Conservation (phyloP, 2,888 invertebrate species). For the Meta bourneti region DNA sequence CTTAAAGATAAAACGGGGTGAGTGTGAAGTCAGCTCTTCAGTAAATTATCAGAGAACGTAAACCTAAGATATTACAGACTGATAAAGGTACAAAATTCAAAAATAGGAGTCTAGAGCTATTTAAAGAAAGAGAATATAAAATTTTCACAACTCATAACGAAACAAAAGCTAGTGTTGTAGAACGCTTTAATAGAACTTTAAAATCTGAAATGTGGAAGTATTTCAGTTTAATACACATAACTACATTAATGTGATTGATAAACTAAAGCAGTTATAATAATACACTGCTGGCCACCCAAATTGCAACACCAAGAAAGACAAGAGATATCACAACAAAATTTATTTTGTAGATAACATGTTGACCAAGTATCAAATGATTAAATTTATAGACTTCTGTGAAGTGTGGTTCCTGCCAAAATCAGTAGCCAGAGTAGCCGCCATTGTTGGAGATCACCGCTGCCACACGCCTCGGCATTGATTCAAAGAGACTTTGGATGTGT, state of each 20-base stretch:
- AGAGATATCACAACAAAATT: too few relatives aligned
- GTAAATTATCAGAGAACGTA: constrained; percentile 66
- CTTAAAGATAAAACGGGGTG: constrained; percentile 77
- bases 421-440: too few relatives aligned
- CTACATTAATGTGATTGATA: neutral
- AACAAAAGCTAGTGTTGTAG: constrained; percentile 14
- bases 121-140: neutral
- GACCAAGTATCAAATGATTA: too few relatives aligned
- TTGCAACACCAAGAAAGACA: too few relatives aligned
- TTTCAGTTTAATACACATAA: constrained; percentile 15
- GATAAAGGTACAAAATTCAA: constrained; percentile 74
- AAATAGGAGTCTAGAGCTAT: neutral
- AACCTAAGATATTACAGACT: constrained; percentile 76
- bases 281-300: too few relatives aligned
- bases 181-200: neutral
- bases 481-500: too few relatives aligned
- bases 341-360: too few relatives aligned
- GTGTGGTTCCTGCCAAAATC: too few relatives aligned
- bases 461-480: too few relatives aligned
- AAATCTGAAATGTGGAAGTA: neutral
- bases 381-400: too few relatives aligned
- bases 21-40: constrained; percentile 75
- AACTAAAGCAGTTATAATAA: constrained; percentile 18
- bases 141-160: constrained; percentile 17
- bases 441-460: too few relatives aligned